Percentiles rank a stretch among this genome's conserved stretches.
Conservation (phyloP, 2,113 vertebrate genomes). For the Podarcis cretensis region DNA sequence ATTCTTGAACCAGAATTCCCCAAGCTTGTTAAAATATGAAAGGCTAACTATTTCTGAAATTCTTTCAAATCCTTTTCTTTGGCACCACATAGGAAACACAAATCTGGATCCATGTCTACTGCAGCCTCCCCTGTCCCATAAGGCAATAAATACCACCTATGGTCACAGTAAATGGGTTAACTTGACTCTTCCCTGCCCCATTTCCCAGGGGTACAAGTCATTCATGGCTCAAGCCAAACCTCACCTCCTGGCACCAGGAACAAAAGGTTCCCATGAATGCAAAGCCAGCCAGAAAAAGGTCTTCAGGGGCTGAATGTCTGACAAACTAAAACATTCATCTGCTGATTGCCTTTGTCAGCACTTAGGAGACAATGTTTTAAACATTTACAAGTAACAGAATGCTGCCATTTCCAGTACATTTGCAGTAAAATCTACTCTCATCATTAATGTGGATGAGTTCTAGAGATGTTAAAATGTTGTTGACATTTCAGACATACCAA, state of each 20-base stretch:
- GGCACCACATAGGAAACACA: not conserved
- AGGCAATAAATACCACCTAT: not conserved
- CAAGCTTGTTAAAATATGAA: not conserved
- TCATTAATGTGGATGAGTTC: slow-evolving; percentile 58
- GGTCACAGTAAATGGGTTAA: not conserved
- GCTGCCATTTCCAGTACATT: slow-evolving; percentile 66
- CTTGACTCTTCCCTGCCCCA: not conserved
- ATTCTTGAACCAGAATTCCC: not conserved
- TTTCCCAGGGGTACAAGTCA: slow-evolving; percentile 29
- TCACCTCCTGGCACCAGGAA: slow-evolving; percentile 15
- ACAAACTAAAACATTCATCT: slow-evolving; percentile 59
- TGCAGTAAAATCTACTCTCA: slow-evolving; percentile 41
- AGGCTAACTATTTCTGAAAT: accelerated
- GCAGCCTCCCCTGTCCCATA: not conserved
- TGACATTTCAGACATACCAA: slow-evolving; percentile 59
- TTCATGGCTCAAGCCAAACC: not conserved
- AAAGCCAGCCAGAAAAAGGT: slow-evolving; percentile 40
- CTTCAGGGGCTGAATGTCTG: slow-evolving; percentile 44
- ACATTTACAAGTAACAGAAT: slow-evolving; percentile 66
- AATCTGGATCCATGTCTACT: accelerated
- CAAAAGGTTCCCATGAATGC: not conserved
- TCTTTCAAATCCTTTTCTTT: not conserved
- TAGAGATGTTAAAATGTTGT: slow-evolving; percentile 49
- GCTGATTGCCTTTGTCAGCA: slow-evolving; percentile 69
- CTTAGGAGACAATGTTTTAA: slow-evolving; percentile 62